Conservation (phyloP, 2,113 vertebrate species). For the Aptenodytes patagonicus region DNA sequence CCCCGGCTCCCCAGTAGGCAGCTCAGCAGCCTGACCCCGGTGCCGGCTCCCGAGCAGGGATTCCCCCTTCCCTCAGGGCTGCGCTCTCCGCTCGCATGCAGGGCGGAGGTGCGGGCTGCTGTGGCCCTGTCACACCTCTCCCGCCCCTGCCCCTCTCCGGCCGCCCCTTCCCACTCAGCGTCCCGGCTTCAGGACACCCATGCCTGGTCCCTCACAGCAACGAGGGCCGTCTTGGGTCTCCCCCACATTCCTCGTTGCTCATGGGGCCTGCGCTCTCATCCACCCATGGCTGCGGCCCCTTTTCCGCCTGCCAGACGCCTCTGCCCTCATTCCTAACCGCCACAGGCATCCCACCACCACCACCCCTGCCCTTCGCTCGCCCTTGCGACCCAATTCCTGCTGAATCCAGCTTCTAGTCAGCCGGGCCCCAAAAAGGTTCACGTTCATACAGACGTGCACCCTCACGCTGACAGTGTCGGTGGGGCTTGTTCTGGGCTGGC, state of each 20-base stretch:
- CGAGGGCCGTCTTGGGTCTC: too few relatives aligned
- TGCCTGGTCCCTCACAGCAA: rapidly evolving
- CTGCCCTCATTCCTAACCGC: background rate
- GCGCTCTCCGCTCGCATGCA: too few relatives aligned
- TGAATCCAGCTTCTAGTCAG: background rate
- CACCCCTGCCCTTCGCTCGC: background rate
- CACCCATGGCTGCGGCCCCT: rapidly evolving
- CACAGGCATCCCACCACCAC: background rate
- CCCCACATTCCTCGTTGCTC: rapidly evolving
- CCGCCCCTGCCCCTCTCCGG: too few relatives aligned
- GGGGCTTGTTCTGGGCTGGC: background rate
- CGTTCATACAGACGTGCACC: rapidly evolving
- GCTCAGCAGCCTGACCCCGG: background rate
- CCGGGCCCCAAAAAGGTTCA: rapidly evolving
- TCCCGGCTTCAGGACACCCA: background rate
- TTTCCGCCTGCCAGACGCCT: background rate
- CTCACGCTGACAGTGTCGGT: rapidly evolving
- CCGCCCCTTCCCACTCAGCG: background rate
- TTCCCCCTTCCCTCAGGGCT: background rate
- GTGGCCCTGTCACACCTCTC: too few relatives aligned
- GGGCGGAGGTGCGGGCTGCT: background rate
- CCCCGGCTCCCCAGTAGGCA: too few relatives aligned
- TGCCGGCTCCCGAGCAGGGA: background rate
- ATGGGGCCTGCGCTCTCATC: background rate
- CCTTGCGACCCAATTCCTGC: background rate